A percentile compares a stretch with the other conserved stretches of the same genome.
Evolutionary conservation across 2,797 vertebrate species (phyloP).

Genomic region (Pitangus sulphuratus): DNA sequence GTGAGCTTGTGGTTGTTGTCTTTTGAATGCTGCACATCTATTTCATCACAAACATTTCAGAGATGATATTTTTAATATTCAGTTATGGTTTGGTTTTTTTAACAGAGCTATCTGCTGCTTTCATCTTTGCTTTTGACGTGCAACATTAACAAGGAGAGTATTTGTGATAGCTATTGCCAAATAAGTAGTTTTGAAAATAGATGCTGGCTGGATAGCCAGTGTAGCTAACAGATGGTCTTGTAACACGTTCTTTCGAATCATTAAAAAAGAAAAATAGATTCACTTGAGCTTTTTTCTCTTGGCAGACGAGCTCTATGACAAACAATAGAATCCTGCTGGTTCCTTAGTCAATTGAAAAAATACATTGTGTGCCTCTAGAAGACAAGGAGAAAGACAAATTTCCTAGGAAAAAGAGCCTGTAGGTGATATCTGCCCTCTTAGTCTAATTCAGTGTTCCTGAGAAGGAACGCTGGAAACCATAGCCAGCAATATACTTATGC

Average conservation of each 20-base stretch:
- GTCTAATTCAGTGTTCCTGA: not conserved
- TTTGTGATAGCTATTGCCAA: not conserved
- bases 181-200: constrained; percentile 41
- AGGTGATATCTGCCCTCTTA: not conserved
- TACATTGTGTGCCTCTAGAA: not conserved
- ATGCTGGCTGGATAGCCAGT: constrained; percentile 33
- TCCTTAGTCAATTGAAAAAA: constrained; percentile 49
- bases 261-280: constrained; percentile 59
- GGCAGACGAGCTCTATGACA: not conserved
- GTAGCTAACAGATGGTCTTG: constrained; percentile 42
- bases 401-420: not conserved
- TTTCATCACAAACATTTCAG: not conserved
- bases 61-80: not conserved
- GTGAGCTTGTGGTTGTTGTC: not conserved
- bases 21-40: not conserved
- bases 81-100: not conserved
- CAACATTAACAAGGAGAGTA: not conserved
- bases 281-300: constrained; percentile 3
- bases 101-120: not conserved
- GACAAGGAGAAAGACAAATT: constrained; percentile 36
- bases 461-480: not conserved
- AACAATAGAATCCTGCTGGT: constrained; percentile 25
- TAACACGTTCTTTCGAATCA: not conserved
- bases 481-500: not conserved
- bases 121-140: not conserved